Evolutionary conservation across 2,888 invertebrate species (phyloP), one percentile per base, ranked within the genome.

Genomic region (Digitonthophagus gazella): DNA sequence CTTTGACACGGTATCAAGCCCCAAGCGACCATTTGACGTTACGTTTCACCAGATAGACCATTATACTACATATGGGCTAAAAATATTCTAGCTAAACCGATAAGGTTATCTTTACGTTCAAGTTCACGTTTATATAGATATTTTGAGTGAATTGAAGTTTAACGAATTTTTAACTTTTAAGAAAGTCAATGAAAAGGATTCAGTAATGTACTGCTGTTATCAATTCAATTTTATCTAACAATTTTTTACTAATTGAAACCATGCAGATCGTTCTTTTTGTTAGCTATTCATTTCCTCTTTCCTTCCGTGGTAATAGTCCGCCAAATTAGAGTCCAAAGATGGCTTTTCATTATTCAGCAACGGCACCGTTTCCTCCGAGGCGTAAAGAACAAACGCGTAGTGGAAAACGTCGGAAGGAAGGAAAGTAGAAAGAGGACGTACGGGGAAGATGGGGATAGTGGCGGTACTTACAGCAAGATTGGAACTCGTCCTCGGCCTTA

Each of bases 401-500:
- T 22, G 61, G 22, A 61, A 14, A 14, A 18, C 5, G 1, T 15
- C 11, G 16, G n/a, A n/a, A n/a, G n/a, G n/a, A n/a, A n/a, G n/a
- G n/a, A n/a, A 14, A 22, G 19, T 14, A 4, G 61, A 18, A 18
- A 61, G 18, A 22, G 61, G n/a, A 15, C 15, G 5, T 57, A 2
- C 5, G 22, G 16, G 28, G 54, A 44, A 15, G 44, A 11, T 1
- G 19, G 61, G 4, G 61, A 61, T 16, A n/a, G 61, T 16, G 61
- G 3, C 18, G 18, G 55, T 84, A 93, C 95, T 93, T 87, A 96
- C 96, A 91, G 83, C 96, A 96, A 69, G 91, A 88, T 81, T 95
- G 94, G 82, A 92, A 91, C 83, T 96, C 96, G 81, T 96, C 94
- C 84, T 95, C 95, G 64, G 93, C 95, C 80, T 92, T 93, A 74